Evolutionary conservation across 2,113 vertebrate species (phyloP).

Genomic region (Crotalus tigris): DNA sequence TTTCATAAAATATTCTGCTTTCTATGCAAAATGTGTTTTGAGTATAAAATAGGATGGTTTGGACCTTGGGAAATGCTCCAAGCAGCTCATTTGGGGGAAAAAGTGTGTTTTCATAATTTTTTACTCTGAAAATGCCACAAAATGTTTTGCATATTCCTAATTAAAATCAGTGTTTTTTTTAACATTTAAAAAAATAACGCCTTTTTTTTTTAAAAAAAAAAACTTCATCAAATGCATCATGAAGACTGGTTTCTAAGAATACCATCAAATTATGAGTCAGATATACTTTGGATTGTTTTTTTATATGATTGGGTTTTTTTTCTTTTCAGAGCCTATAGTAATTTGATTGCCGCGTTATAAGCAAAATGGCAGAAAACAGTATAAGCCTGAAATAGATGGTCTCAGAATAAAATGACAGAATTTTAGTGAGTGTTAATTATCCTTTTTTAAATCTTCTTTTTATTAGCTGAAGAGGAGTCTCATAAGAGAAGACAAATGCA

Average conservation of each 20-base stretch:
- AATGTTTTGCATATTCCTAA: neutral
- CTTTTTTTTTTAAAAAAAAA: neutral
- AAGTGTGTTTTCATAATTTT: neutral
- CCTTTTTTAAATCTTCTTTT: neutral
- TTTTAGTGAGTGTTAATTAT: neutral
- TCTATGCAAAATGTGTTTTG: neutral
- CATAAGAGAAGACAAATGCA: constrained; percentile 82
- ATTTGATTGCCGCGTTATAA: neutral
- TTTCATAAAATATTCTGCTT: neutral
- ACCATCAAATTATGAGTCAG: neutral
- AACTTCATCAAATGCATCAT: neutral
- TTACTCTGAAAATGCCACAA: neutral
- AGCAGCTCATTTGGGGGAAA: rapidly evolving
- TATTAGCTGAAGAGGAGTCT: constrained; percentile 87
- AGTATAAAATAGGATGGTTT: neutral
- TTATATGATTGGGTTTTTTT: neutral
- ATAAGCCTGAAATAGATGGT: neutral
- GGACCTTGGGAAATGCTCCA: neutral
- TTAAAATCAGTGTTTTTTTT: neutral
- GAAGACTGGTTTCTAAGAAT: neutral
- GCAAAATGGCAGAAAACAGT: neutral
- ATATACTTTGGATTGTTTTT: neutral
- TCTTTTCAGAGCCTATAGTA: neutral
- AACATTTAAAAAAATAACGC: neutral
- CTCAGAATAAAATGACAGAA: neutral